Percentiles rank a stretch among this genome's conserved stretches.
phyloP scores from a whole-genome alignment of 2,888 invertebrate species.

The Leptopterna dolabrata region DNA sequence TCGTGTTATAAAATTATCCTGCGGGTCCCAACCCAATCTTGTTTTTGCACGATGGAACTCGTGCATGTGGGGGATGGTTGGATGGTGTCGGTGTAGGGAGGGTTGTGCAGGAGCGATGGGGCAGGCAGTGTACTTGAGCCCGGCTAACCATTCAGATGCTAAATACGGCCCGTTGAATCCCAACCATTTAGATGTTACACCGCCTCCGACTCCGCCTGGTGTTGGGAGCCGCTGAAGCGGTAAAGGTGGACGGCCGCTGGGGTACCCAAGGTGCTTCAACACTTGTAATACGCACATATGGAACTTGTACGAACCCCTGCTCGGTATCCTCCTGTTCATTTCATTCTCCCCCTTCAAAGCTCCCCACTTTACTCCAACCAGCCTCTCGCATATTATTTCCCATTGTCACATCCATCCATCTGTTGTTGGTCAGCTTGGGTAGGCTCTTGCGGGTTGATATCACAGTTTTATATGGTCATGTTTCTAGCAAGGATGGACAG shows the following conservation, averaged over 20 bases:
- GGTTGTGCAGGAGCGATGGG: not conserved
- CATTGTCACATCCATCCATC: not conserved
- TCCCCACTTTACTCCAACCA: not conserved
- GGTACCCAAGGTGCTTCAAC: conserved; percentile 19
- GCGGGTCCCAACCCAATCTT: not conserved
- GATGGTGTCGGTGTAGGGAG: not conserved
- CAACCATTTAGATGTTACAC: conserved; percentile 25
- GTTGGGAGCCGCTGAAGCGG: not conserved
- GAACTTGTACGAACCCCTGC: not conserved
- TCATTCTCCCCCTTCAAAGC: not conserved
- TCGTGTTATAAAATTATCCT: no score
- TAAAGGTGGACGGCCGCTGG: not conserved
- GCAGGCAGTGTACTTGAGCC: not conserved
- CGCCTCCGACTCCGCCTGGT: not conserved
- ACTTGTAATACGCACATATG: conserved; percentile 6
- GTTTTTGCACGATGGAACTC: not conserved
- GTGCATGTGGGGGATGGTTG: not conserved
- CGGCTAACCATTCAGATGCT: conserved; percentile 32
- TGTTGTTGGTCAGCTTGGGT: not conserved
- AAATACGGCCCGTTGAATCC: conserved; percentile 12
- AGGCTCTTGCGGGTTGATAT: no score
- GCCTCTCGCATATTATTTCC: not conserved
- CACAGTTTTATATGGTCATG: no score
- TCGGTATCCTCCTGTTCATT: not conserved
- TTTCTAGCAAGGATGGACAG: no score